Evolutionary conservation across 2,113 vertebrate genomes (phyloP), one percentile per base, ranked within the genome.

Genomic region (Chlorodrepanis virens): DNA sequence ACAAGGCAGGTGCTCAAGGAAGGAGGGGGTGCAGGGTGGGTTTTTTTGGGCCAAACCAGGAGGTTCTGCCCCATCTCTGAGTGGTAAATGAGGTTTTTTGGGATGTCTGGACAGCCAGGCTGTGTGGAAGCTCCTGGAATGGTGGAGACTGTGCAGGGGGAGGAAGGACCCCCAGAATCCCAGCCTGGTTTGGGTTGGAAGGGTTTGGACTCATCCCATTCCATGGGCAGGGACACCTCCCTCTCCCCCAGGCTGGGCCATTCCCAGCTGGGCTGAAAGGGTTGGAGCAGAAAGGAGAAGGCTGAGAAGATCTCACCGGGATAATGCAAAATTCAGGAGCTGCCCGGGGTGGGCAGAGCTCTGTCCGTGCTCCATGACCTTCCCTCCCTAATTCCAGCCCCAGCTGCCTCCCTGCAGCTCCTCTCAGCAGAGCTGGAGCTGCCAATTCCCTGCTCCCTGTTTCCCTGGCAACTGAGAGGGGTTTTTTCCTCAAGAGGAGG

Each of bases 401-500:
- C 24, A 16, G 28, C 56, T 27, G 60, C 35, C 84, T 89, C 65
- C 90, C 79, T 9, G 1, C 5, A 40, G 90, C 70, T 81, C 67
- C 33, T 71, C 40, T 49, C 0, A 75, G 74, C n/a, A 6, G 7
- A 1, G 42, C 77, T 39, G 1, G 14, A 13, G 28, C 70, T 87
- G 87, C 93, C 89, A 77, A 8, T 47, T 94, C 86, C 84, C 93
- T 9, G 63, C 86, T 78, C 65, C 0, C 47, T 52, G 77, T 96
- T 89, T 91, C 91, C 93, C 44, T 94, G 94, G 75, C 57, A 95
- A 95, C 94, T 23, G 24, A 47, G 44, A 29, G 23, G 17, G 19
- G 3, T 8, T 61, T 8, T 40, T 49, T 37, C 77, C 72, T 59
- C 4, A 1, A 14, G 60, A 75, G 33, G 80, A 83, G 70, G 77